phyloP scores from a whole-genome alignment of 2,113 vertebrate species.

The Otus sunia region DNA sequence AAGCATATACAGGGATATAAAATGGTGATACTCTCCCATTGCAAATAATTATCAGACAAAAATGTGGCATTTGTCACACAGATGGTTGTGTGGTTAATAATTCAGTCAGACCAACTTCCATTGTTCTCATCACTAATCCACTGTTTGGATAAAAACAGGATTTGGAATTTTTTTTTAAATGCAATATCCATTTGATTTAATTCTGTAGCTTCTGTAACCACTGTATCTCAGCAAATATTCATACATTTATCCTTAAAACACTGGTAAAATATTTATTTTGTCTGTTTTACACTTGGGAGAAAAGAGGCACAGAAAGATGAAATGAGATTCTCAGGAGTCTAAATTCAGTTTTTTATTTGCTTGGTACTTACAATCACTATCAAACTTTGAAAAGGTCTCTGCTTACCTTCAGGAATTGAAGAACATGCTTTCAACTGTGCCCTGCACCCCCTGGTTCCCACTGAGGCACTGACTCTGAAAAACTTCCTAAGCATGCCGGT shows the following conservation, averaged over 20 bases:
- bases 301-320: background rate
- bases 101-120: background rate
- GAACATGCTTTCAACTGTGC: background rate
- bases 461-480: background rate
- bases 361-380: background rate
- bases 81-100: background rate
- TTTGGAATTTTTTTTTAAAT: background rate
- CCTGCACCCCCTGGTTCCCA: background rate
- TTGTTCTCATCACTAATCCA: background rate
- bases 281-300: background rate
- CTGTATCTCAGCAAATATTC: background rate
- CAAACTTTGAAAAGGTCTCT: background rate
- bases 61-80: background rate
- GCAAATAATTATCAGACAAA: background rate
- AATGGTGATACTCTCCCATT: background rate
- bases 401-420: background rate
- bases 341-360: background rate
- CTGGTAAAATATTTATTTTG: background rate
- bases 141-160: background rate
- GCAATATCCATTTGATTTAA: background rate
- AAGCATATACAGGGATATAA: background rate
- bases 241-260: background rate
- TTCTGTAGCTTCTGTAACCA: background rate
- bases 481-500: background rate
- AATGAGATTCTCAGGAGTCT: background rate